Conservation (phyloP, 2,113 vertebrate genomes). For the Phyllostomus discolor region DNA sequence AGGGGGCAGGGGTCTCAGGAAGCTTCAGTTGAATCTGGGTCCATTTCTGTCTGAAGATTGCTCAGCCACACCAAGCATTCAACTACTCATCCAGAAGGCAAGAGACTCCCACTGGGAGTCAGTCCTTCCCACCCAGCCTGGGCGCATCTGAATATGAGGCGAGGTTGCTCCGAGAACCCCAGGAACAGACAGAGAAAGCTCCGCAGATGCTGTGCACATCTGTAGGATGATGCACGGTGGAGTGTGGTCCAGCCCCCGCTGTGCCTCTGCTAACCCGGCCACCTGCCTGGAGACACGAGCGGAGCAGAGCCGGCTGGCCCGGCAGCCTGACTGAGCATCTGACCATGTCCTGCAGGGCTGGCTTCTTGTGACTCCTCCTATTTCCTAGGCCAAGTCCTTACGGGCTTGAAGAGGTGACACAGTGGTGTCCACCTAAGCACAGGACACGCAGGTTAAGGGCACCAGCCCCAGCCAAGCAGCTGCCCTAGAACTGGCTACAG, state of each 20-base stretch:
- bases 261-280: neutral
- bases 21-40: neutral
- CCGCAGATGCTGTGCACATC: neutral
- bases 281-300: neutral
- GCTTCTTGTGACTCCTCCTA: neutral
- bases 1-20: neutral
- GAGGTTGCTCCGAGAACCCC: neutral
- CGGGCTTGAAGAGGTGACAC: fast-evolving
- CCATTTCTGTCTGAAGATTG: neutral
- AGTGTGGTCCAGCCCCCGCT: fast-evolving
- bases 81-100: neutral
- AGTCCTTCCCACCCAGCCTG: neutral
- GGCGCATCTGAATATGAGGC: neutral
- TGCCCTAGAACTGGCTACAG: neutral
- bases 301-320: neutral
- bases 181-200: neutral
- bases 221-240: neutral
- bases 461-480: neutral
- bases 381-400: neutral
- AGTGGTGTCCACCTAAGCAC: neutral
- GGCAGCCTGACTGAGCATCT: neutral
- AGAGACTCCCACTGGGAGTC: neutral
- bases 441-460: neutral
- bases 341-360: fast-evolving
- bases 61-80: neutral